Conservation (phyloP, 2,888 invertebrate species). For the Macaria liturata region DNA sequence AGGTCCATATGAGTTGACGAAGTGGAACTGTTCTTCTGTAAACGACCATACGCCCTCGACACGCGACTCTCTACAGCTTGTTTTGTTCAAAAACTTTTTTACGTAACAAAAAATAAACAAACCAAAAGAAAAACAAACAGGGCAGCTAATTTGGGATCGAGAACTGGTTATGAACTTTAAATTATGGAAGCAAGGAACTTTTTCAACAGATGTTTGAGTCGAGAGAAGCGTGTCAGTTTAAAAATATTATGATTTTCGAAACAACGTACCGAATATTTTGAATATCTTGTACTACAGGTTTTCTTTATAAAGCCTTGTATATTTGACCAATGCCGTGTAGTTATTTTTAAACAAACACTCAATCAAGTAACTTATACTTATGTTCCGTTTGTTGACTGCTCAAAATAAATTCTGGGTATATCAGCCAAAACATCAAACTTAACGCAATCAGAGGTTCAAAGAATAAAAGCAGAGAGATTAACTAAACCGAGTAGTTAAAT, state of each 20-base stretch:
- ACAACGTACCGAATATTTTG: too few species aligned
- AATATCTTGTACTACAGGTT: too few species aligned
- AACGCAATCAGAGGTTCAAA: too few species aligned
- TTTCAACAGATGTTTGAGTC: conserved; percentile 4
- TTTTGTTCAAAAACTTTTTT: conserved; percentile 19
- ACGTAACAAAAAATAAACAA: conserved; percentile 11
- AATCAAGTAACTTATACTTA: too few species aligned
- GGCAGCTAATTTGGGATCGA: conserved; percentile 16
- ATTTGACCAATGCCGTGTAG: not conserved
- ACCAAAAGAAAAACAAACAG: conserved; percentile 18
- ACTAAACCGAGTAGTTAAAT: conserved; percentile 13
- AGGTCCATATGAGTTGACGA: too few species aligned
- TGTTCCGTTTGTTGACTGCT: too few species aligned
- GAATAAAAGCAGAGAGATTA: too few species aligned
- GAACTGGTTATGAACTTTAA: conserved; percentile 18
- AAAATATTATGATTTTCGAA: not conserved
- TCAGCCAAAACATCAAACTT: too few species aligned
- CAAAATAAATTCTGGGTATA: too few species aligned
- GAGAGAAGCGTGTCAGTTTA: conserved; percentile 5
- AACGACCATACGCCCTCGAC: conserved; percentile 35
- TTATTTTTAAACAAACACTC: too few species aligned
- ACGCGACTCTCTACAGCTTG: conserved; percentile 21
- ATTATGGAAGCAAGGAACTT: conserved; percentile 4
- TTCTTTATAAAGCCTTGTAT: too few species aligned
- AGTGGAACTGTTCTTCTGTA: too few species aligned